Percentiles rank a stretch among this genome's conserved stretches.
These are phyloP conservation scores for Dolichotis patagonum DNA, from an alignment of 2,113 vertebrate genomes.

Conservation along the genomic window DNA sequence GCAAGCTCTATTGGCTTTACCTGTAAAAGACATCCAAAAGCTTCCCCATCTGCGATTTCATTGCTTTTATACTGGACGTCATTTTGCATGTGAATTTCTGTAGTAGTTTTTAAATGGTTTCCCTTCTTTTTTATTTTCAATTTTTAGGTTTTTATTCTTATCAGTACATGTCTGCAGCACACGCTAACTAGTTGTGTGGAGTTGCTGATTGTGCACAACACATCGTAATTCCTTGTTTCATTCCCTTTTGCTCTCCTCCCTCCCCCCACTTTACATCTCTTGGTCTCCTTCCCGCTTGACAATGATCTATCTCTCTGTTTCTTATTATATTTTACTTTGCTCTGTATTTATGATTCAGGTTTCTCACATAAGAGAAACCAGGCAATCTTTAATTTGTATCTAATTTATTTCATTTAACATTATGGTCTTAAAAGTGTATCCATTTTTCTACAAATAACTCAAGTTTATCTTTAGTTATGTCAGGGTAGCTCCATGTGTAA, in stretches of 20 bases:
- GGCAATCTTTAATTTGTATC: background rate
- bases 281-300: background rate
- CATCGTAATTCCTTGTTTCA: no score
- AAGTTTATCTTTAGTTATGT: background rate
- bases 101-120: background rate
- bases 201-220: no score
- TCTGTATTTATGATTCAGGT: background rate
- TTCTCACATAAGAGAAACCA: background rate
- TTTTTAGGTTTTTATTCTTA: background rate
- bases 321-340: background rate
- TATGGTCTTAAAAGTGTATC: background rate
- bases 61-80: background rate
- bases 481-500: background rate
- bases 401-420: background rate
- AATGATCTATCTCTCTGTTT: background rate
- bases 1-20: background rate
- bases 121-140: background rate
- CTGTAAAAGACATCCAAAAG: background rate
- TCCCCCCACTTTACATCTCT: background rate
- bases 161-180: background rate
- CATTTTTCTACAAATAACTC: background rate
- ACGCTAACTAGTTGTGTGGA: no score
- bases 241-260: background rate
- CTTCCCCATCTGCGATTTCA: background rate
- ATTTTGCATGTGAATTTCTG: background rate